A percentile compares a stretch with the other conserved stretches of the same genome.
Evolutionary conservation across 2,888 invertebrate genomes (phyloP).

Genomic region (Ephialtes manifestator): DNA sequence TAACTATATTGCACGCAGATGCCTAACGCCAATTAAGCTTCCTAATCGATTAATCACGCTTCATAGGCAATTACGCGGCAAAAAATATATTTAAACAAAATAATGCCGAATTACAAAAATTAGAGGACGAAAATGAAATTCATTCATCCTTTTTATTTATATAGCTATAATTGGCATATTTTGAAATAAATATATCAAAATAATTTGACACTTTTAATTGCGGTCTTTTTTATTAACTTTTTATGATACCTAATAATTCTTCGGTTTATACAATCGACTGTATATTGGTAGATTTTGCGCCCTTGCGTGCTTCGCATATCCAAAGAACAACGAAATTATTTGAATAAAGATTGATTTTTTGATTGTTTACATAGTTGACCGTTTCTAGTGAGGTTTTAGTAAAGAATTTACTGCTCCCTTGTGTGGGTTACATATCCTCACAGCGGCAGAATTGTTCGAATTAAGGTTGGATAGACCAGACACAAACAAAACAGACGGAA

Average conservation of each 20-base stretch:
- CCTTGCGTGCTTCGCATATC: too few species aligned
- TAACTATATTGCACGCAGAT: conserved; percentile 42
- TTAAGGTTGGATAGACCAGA: conserved; percentile 56
- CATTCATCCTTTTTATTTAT: too few species aligned
- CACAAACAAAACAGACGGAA: conserved; percentile 55
- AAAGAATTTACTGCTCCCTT: not conserved
- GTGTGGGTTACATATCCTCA: not conserved
- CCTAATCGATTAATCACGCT: conserved; percentile 26
- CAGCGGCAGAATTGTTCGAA: conserved; percentile 42
- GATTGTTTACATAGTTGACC: not conserved
- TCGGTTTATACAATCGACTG: too few species aligned
- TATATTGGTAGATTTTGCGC: too few species aligned
- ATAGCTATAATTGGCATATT: too few species aligned
- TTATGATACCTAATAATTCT: too few species aligned
- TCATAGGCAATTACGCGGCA: conserved; percentile 5
- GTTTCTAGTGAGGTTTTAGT: not conserved
- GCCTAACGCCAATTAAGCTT: conserved; percentile 18
- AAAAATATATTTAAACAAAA: conserved; percentile 9
- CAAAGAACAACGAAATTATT: not conserved
- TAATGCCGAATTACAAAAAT: not conserved
- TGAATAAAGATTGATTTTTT: not conserved
- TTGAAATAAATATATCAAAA: too few species aligned
- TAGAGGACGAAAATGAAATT: not conserved
- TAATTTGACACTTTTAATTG: too few species aligned
- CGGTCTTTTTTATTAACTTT: not conserved